Percentiles rank a stretch among this genome's conserved stretches.
Evolutionary conservation across 2,113 vertebrate genomes (phyloP).

Genomic region (pig (Sus scrofa)): T2T-Sscrofa CM000818.6:76119501-76120000

Average conservation of each 20-base stretch:
- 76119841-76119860: not conserved
- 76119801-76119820: slow-evolving; percentile 51
- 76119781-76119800: slow-evolving; percentile 25
- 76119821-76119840: not conserved
- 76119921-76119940: not conserved
- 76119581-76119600: slow-evolving; percentile 61
- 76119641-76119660: slow-evolving; percentile 56
- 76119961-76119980: not conserved
- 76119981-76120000: slow-evolving; percentile 15
- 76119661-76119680: not conserved
- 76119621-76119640: slow-evolving; percentile 61
- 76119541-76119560: slow-evolving; percentile 60
- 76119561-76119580: slow-evolving; percentile 54
- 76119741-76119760: slow-evolving; percentile 61
- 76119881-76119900: not conserved
- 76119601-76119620: slow-evolving; percentile 66
- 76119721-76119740: slow-evolving; percentile 42
- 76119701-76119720: slow-evolving; percentile 62
- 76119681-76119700: slow-evolving; percentile 21
- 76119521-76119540: slow-evolving; percentile 58
- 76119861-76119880: not conserved
- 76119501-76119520: slow-evolving; percentile 26
- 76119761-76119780: slow-evolving; percentile 57
- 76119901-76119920: not conserved
- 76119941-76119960: not conserved